Evolutionary conservation across 1,140 invertebrate species (phyloP), one percentile per base, ranked within the genome.

Genomic region (Meloidogyne floridensis): DNA sequence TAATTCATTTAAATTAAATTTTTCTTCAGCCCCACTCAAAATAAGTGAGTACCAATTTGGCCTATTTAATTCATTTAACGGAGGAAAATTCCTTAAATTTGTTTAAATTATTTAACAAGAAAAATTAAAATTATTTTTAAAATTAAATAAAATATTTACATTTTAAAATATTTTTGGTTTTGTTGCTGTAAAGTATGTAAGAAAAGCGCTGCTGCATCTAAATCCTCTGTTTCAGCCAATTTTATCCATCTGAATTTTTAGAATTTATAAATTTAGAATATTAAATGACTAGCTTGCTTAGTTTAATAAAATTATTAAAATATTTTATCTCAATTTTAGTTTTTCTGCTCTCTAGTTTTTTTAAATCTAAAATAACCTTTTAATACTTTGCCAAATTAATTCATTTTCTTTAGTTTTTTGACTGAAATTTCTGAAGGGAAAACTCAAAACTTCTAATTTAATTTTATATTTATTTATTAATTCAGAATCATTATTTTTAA

Each of bases 181-280:
- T 71, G 77, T 47, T 79, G 20, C 5, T 79, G 77, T 54, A 79
- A 53, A 65, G 77, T 79, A 53, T 79, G 77, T 4, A 79, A 72
- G n/a, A 65, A 79, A n/a, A 79, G 59, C 7, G 43, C 6, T 11
- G 77, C 65, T 20, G 11, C 42, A 53, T 79, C 65, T 71, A 79
- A 42, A 69, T 79, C 77, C 13, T 11, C 42, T 47, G 13, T 69
- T 10, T 79, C 77, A n/a, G 77, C 65, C 54, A 79, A n/a, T 18
- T 43, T 20, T 65, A 69, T 51, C 77, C 77, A 79, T 43, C 77
- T 79, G 2, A 78, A 20, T 71, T 76, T 47, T 47, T 47, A 47
- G n/a, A 15, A 3, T 54, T 54, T n/a, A 59, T 15, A 15, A 15
- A 59, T 15, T 59, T 3, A 32, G 32, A 32, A 32, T 32, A 32